phyloP scores from a whole-genome alignment of 2,797 vertebrate species.

The Neosilurus mollespiculum region DNA sequence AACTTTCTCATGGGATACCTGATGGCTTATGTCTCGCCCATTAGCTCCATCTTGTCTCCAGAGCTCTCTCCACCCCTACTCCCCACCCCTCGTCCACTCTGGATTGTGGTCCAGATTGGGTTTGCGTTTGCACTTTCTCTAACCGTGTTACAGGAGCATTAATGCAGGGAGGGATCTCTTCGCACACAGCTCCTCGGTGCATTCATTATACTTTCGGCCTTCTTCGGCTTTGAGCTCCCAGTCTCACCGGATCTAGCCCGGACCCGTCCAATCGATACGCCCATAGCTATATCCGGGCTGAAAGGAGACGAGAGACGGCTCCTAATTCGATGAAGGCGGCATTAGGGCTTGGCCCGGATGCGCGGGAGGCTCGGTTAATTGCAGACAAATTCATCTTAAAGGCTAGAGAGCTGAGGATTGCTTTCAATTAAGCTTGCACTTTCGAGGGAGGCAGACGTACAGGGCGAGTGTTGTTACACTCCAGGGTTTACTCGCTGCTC shows the following conservation, averaged over 20 bases:
- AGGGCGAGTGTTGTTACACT: conserved; percentile 42
- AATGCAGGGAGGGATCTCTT: conserved; percentile 66
- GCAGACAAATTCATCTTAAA: conserved; percentile 90
- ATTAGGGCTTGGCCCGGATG: conserved; percentile 74
- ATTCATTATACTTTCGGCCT: conserved; percentile 54
- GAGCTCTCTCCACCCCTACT: not conserved
- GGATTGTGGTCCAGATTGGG: conserved; percentile 58
- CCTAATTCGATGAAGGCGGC: conserved; percentile 84
- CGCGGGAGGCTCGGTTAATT: conserved; percentile 80
- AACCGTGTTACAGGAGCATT: conserved; percentile 59
- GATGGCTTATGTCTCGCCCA: conserved; percentile 19
- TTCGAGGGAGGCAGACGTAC: conserved; percentile 58
- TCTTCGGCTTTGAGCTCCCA: conserved; percentile 64
- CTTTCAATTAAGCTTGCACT: conserved; percentile 89
- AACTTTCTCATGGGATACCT: conserved; percentile 25
- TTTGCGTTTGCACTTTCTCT: conserved; percentile 54
- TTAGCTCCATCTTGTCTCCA: conserved; percentile 29
- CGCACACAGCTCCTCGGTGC: conserved; percentile 57
- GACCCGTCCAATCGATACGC: conserved; percentile 80
- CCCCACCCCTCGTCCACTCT: conserved; percentile 17
- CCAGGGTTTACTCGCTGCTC: not conserved
- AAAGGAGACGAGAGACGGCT: conserved; percentile 71
- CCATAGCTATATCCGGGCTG: conserved; percentile 71
- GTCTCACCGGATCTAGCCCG: conserved; percentile 66
- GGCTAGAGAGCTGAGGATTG: conserved; percentile 83